Conservation (phyloP, 2,797 vertebrate species). For the Tenualosa thibaudeaui region DNA sequence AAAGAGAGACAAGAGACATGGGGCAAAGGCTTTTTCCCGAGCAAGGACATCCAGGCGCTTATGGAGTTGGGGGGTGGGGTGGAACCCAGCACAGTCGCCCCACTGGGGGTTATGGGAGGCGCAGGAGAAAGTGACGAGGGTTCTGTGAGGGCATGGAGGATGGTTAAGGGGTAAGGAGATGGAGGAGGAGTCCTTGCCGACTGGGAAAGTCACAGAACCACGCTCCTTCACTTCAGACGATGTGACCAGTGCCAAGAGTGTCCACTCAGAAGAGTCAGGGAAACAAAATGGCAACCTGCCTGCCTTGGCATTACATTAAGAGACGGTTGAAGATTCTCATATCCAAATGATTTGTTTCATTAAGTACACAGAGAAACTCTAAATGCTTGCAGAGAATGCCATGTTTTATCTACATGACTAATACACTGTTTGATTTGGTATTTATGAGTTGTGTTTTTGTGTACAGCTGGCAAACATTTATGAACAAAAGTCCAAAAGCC, state of each 20-base stretch:
- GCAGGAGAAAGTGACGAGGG: not conserved
- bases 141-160: not conserved
- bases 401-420: not conserved
- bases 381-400: not conserved
- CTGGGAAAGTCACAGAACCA: constrained; percentile 11
- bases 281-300: constrained; percentile 26
- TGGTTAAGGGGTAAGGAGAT: not conserved
- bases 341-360: not conserved
- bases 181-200: constrained; percentile 1
- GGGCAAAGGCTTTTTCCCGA: constrained; percentile 21
- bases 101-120: not conserved
- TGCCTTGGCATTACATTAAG: constrained; percentile 14
- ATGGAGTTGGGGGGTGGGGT: not conserved
- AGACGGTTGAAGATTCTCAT: constrained; percentile 9
- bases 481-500: not conserved
- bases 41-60: constrained; percentile 18
- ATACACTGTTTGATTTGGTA: constrained; percentile 3
- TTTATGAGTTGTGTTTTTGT: not conserved
- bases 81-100: not conserved
- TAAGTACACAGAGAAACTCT: not conserved
- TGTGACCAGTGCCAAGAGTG: not conserved
- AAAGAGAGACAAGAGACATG: constrained; percentile 61
- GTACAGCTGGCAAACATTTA: not conserved
- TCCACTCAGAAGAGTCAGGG: not conserved
- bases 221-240: not conserved